These are phyloP conservation scores for Novumbra hubbsi DNA, from an alignment of 2,797 vertebrate genomes.

Conservation along the genomic window DNA sequence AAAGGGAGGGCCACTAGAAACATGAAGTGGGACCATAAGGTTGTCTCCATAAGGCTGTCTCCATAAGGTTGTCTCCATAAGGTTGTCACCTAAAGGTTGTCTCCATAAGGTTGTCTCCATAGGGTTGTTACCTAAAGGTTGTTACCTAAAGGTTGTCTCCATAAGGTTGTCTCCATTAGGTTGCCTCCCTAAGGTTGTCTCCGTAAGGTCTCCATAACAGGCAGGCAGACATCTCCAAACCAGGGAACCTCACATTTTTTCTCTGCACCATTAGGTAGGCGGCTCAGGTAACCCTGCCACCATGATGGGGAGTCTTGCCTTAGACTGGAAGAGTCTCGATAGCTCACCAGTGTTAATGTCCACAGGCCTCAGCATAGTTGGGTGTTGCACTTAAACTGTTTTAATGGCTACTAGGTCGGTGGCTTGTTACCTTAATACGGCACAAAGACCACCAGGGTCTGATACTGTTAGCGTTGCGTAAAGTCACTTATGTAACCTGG, in stretches of 20 bases:
- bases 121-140: too few species aligned
- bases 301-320: too few species aligned
- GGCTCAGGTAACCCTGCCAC: too few species aligned
- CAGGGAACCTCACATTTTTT: not conserved
- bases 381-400: too few species aligned
- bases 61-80: not conserved
- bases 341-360: not conserved
- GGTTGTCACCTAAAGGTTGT: too few species aligned
- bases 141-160: not conserved
- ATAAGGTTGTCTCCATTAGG: not conserved
- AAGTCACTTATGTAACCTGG: slow-evolving; percentile 44
- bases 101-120: not conserved
- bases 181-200: too few species aligned
- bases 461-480: slow-evolving; percentile 12
- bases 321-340: too few species aligned
- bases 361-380: not conserved
- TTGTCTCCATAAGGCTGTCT: not conserved
- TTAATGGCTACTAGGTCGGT: too few species aligned
- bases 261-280: not conserved
- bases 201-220: too few species aligned
- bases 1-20: slow-evolving; percentile 1
- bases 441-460: not conserved
- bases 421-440: too few species aligned
- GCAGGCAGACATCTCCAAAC: not conserved
- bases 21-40: not conserved